These are phyloP conservation scores for Trachelus iudaicus DNA, from an alignment of 2,888 invertebrate genomes.

Conservation along the genomic window DNA sequence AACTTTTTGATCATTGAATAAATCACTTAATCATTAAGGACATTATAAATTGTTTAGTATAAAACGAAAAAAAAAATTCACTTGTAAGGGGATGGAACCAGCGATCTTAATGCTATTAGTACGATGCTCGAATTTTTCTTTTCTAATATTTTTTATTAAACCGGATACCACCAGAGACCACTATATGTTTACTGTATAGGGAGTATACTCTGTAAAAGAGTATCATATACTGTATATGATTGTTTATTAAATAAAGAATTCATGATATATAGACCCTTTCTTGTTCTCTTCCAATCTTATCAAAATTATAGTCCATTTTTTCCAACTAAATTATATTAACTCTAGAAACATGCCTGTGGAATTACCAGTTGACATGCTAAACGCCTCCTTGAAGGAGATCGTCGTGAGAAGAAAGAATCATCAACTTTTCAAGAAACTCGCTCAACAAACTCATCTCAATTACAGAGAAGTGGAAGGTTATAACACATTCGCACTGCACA, in stretches of 20 bases:
- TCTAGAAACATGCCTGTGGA: constrained; percentile 50
- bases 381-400: constrained; percentile 45
- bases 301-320: background rate
- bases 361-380: constrained; percentile 46
- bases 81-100: constrained; percentile 55
- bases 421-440: constrained; percentile 42
- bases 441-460: constrained; percentile 46
- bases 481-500: background rate
- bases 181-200: too few species aligned
- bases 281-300: background rate
- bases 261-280: background rate
- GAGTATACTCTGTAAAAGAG: too few species aligned
- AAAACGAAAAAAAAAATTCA: background rate
- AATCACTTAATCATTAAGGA: background rate
- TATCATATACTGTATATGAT: too few species aligned
- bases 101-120: constrained; percentile 59
- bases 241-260: background rate
- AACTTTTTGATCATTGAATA: too few species aligned
- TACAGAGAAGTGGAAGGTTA: constrained; percentile 53
- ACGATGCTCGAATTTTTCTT: constrained; percentile 52
- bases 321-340: background rate
- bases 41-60: background rate
- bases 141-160: too few species aligned
- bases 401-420: constrained; percentile 50
- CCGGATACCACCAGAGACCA: too few species aligned